Evolutionary conservation across 2,113 vertebrate species (phyloP).

Genomic region (Lanius collurio): DNA sequence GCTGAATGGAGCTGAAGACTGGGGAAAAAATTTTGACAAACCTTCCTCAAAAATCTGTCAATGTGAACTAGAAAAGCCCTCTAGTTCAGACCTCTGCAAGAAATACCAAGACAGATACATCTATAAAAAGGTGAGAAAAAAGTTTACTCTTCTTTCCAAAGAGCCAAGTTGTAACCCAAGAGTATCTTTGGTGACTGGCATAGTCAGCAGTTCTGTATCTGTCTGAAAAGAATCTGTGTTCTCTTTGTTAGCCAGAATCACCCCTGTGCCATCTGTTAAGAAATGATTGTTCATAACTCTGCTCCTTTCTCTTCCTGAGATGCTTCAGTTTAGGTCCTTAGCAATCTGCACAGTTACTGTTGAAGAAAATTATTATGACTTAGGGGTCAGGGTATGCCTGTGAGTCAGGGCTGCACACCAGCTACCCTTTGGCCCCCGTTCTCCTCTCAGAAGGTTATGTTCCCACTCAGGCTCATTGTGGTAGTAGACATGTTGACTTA

Average conservation of each 20-base stretch:
- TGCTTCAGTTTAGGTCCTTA: background rate
- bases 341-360: background rate
- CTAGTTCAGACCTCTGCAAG: background rate
- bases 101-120: fast-evolving
- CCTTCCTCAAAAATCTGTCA: background rate
- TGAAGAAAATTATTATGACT: background rate
- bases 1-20: constrained; percentile 45
- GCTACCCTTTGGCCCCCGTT: background rate
- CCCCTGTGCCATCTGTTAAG: background rate
- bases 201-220: background rate
- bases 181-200: background rate
- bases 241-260: background rate
- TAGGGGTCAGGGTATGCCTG: background rate
- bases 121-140: constrained; percentile 31
- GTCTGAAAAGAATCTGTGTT: background rate
- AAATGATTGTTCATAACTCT: background rate
- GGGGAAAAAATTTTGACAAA: constrained; percentile 23
- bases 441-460: background rate
- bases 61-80: fast-evolving
- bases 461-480: background rate
- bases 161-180: background rate
- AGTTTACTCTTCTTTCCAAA: background rate
- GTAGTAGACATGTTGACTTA: background rate
- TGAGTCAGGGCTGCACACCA: background rate
- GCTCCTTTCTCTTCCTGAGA: background rate